Conservation (phyloP, 2,797 vertebrate species). For the Micrastur ruficollis region DNA sequence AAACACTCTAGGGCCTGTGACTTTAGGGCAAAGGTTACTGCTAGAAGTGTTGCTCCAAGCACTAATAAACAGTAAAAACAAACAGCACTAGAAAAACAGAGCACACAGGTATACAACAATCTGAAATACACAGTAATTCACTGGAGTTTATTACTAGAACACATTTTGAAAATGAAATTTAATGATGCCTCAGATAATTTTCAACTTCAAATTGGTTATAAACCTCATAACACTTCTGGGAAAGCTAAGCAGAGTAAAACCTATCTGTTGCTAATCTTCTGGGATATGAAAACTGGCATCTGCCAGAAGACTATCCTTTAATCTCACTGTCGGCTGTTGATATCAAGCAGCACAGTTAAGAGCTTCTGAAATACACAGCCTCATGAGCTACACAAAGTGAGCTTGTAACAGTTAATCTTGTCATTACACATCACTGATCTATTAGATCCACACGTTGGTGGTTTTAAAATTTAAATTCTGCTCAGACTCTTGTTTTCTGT, state of each 20-base stretch:
- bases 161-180: neutral
- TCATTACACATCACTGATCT: neutral
- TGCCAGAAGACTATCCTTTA: neutral
- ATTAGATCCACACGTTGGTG: neutral
- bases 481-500: neutral
- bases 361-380: neutral
- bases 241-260: neutral
- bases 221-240: neutral
- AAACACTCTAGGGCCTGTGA: neutral
- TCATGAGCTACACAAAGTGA: neutral
- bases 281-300: neutral
- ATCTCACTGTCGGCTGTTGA: neutral
- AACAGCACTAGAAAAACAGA: neutral
- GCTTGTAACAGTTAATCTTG: neutral
- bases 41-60: neutral
- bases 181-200: neutral
- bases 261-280: neutral
- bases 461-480: neutral
- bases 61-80: neutral
- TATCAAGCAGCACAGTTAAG: neutral
- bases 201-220: neutral
- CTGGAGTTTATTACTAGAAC: neutral
- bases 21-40: neutral
- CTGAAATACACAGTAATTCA: neutral
- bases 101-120: neutral